Evolutionary conservation across 2,113 vertebrate species (phyloP).

Genomic region (Microcebus ravelobensis): DNA sequence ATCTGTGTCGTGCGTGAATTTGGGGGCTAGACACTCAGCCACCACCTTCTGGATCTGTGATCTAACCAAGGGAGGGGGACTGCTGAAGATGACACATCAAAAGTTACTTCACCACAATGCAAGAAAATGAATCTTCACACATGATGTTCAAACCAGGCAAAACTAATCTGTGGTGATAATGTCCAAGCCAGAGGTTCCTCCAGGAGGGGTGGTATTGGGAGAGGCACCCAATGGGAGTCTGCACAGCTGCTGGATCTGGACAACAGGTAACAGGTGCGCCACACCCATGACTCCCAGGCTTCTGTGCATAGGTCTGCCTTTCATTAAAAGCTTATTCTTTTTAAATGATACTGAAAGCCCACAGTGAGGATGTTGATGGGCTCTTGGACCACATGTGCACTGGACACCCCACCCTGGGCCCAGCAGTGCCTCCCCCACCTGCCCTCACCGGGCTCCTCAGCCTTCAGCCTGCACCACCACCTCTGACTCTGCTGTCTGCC

Average conservation of each 20-base stretch:
- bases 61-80: not conserved
- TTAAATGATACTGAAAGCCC: not conserved
- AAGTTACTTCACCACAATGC: fast-evolving
- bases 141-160: fast-evolving
- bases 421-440: not conserved
- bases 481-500: not conserved
- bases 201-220: fast-evolving
- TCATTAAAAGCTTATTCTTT: not conserved
- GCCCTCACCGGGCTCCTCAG: not conserved
- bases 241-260: not conserved
- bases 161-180: fast-evolving
- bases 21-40: not conserved
- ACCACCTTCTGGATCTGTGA: not conserved
- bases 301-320: fast-evolving
- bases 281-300: not conserved
- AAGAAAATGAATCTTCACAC: fast-evolving
- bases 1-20: too few species aligned
- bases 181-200: fast-evolving
- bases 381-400: not conserved
- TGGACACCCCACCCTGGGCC: not conserved
- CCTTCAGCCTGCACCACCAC: not conserved
- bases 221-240: not conserved
- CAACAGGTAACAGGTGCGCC: not conserved
- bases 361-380: fast-evolving
- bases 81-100: not conserved